phyloP scores from a whole-genome alignment of 2,888 invertebrate genomes.

The Heteromyza rotundicornis region DNA sequence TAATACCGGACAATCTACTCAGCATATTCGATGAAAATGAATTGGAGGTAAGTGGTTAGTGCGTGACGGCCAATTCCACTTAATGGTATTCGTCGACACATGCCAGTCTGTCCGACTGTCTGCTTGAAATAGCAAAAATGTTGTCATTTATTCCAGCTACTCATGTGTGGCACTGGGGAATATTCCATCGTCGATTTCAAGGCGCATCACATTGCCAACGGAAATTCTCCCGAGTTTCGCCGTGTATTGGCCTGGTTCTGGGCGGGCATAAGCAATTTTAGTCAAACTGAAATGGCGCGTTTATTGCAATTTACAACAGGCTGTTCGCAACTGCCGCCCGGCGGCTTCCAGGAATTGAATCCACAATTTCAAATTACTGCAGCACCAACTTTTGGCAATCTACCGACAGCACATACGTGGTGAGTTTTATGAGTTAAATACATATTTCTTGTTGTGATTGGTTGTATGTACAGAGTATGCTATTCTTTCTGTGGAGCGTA shows the following conservation, averaged over 20 bases:
- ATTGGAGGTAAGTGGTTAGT: conserved; percentile 73
- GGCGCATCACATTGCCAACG: conserved; percentile 84
- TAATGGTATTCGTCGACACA: too few species aligned
- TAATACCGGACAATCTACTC: conserved; percentile 90
- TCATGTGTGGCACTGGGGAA: conserved; percentile 92
- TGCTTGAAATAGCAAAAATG: too few species aligned
- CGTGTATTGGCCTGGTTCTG: conserved; percentile 89
- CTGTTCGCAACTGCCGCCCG: conserved; percentile 88
- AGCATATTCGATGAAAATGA: conserved; percentile 97
- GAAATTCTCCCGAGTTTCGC: conserved; percentile 80
- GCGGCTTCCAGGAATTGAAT: conserved; percentile 87
- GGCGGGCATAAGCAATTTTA: conserved; percentile 88
- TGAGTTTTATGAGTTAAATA: conserved; percentile 55
- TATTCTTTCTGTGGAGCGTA: too few species aligned
- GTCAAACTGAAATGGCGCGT: conserved; percentile 90
- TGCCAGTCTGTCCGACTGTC: too few species aligned
- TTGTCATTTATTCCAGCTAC: conserved; percentile 67
- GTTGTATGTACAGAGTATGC: too few species aligned
- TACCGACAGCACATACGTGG: conserved; percentile 96
- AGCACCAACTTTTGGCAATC: conserved; percentile 85
- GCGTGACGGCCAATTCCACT: background rate
- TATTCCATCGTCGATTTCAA: conserved; percentile 90
- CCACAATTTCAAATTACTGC: conserved; percentile 93
- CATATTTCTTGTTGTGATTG: too few species aligned
- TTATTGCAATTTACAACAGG: conserved; percentile 93